Conservation (phyloP, 2,888 invertebrate species). For the Hydropsyche betteni region DNA sequence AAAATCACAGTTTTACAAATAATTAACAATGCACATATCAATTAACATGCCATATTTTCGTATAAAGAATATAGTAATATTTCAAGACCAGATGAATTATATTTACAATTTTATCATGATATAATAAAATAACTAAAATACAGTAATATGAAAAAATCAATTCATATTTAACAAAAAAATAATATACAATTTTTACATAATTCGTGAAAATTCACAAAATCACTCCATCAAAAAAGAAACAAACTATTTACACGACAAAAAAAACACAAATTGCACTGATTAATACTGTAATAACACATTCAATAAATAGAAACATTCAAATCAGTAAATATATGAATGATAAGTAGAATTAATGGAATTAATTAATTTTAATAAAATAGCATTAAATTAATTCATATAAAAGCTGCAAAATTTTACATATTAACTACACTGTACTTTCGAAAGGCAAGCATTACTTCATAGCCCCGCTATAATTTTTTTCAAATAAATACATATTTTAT, state of each 20-base stretch:
- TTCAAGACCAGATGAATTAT: slow-evolving; percentile 24
- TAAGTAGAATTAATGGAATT: neutral
- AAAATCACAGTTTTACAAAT: slow-evolving; percentile 29
- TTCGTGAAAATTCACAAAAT: slow-evolving; percentile 6
- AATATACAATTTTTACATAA: slow-evolving; percentile 19
- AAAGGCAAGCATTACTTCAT: slow-evolving; percentile 19
- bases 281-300: slow-evolving; percentile 9
- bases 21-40: slow-evolving; percentile 13
- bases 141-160: slow-evolving; percentile 14
- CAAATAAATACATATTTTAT: neutral
- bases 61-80: slow-evolving; percentile 1
- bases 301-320: too few relatives aligned
- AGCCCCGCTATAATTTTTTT: neutral
- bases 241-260: slow-evolving; percentile 18
- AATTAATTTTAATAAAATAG: neutral
- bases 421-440: slow-evolving; percentile 17
- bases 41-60: slow-evolving; percentile 8
- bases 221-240: neutral
- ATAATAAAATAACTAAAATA: neutral
- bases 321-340: neutral
- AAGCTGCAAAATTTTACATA: slow-evolving; percentile 10
- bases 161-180: slow-evolving; percentile 8
- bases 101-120: slow-evolving; percentile 9
- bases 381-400: slow-evolving; percentile 7
- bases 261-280: neutral